Percentiles rank a stretch among this genome's conserved stretches.
phyloP scores from a whole-genome alignment of 1,140 invertebrate genomes.

The Tetragonula clypearis region DNA sequence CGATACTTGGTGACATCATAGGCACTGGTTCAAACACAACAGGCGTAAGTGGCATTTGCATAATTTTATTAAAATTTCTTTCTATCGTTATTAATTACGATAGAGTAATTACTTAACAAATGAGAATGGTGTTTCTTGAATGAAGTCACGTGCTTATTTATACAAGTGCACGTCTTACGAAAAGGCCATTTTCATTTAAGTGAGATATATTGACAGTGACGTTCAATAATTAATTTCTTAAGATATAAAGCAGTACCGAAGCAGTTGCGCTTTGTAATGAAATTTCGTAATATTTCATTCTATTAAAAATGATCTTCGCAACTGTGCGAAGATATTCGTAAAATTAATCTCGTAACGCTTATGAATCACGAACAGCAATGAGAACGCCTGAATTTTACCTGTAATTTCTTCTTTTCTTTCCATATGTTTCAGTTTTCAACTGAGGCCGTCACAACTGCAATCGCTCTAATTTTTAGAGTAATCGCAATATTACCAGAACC shows the following conservation, averaged over 20 bases:
- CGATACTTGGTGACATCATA: not conserved
- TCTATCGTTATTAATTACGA: not conserved
- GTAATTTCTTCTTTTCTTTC: not conserved
- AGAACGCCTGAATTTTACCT: too few species aligned
- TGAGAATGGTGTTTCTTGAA: not conserved
- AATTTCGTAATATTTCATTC: not conserved
- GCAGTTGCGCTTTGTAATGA: not conserved
- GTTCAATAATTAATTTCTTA: too few species aligned
- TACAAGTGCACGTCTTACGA: not conserved
- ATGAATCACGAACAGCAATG: not conserved
- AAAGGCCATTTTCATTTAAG: not conserved
- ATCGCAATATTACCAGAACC: too few species aligned
- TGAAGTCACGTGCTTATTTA: not conserved
- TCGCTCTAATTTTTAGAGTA: not conserved
- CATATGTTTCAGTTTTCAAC: not conserved
- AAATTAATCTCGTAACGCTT: too few species aligned
- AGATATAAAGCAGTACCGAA: too few species aligned
- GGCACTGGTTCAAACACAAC: accelerated
- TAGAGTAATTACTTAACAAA: not conserved
- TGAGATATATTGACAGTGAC: too few species aligned
- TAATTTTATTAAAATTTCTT: not conserved
- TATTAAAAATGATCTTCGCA: not conserved
- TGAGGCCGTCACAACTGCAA: not conserved
- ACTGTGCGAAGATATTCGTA: too few species aligned
- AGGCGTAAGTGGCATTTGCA: not conserved